Evolutionary conservation across 2,888 invertebrate species (phyloP).

Genomic region (Scotopteryx bipunctaria): DNA sequence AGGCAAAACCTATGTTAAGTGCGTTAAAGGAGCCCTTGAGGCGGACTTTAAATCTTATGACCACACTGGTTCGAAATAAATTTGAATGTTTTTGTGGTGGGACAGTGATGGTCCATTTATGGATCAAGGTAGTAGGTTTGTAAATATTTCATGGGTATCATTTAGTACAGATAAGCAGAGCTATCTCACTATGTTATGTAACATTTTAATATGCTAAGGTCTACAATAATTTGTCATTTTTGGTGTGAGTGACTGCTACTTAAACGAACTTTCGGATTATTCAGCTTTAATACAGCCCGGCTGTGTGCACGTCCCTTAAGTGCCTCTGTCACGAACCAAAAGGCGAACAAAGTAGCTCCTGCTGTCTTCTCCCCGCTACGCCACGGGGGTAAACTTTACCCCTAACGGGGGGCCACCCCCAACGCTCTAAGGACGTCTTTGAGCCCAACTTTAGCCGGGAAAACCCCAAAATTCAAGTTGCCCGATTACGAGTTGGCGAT

Average conservation of each 20-base stretch:
- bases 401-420: slow-evolving; percentile 70
- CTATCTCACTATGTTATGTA: no score
- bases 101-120: no score
- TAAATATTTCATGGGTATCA: no score
- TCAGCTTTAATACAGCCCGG: slow-evolving; percentile 63
- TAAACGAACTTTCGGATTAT: slow-evolving; percentile 46
- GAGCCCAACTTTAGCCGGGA: slow-evolving; percentile 77
- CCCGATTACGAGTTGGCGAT: slow-evolving; percentile 78
- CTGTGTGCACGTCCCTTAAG: slow-evolving; percentile 78
- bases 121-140: no score
- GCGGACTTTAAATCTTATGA: no score
- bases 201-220: no score
- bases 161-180: no score
- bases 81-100: no score
- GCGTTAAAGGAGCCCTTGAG: no score
- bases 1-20: no score
- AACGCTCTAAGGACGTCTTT: slow-evolving; percentile 81
- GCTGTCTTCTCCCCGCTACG: slow-evolving; percentile 52
- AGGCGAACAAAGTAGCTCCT: slow-evolving; percentile 78
- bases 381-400: slow-evolving; percentile 80
- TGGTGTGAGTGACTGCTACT: slow-evolving; percentile 16
- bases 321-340: slow-evolving; percentile 80
- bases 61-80: no score
- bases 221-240: no score
- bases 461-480: slow-evolving; percentile 81